Percentiles rank a stretch among this genome's conserved stretches.
These are phyloP conservation scores for Fringilla coelebs DNA, from an alignment of 2,797 vertebrate species.

Conservation along the genomic window DNA sequence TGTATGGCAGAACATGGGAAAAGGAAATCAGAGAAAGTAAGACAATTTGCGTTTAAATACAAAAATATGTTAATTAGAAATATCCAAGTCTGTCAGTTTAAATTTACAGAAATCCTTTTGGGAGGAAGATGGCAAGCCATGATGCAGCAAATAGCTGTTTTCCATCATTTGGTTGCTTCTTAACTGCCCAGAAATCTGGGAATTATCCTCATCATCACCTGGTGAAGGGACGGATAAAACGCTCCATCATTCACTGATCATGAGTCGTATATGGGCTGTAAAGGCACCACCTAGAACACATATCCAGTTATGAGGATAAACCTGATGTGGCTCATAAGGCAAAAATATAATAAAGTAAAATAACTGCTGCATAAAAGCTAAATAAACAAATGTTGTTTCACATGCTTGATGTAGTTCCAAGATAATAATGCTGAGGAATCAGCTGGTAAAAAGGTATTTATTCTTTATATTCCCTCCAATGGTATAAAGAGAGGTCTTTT, in stretches of 20 bases:
- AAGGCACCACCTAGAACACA: background rate
- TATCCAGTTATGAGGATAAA: background rate
- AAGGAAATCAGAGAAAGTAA: background rate
- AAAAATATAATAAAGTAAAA: constrained; percentile 7
- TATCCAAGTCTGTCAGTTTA: background rate
- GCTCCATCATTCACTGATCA: constrained; percentile 3
- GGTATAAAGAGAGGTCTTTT: background rate
- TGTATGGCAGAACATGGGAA: background rate
- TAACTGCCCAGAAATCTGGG: constrained; percentile 7
- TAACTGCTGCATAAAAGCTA: background rate
- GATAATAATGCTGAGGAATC: background rate
- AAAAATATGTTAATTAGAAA: constrained; percentile 5
- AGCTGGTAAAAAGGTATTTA: background rate
- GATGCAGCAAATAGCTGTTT: constrained; percentile 8
- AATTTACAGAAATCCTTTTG: background rate
- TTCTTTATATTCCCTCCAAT: background rate
- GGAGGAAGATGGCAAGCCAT: background rate
- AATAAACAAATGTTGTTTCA: constrained; percentile 21
- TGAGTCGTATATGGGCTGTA: background rate
- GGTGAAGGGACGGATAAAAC: background rate
- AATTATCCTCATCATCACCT: constrained; percentile 1
- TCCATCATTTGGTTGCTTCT: background rate
- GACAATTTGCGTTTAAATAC: background rate
- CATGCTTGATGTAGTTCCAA: background rate
- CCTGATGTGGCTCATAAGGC: background rate